Percentiles rank a stretch among this genome's conserved stretches.
Conservation (phyloP, 2,797 vertebrate species). For the Helostoma temminkii region DNA sequence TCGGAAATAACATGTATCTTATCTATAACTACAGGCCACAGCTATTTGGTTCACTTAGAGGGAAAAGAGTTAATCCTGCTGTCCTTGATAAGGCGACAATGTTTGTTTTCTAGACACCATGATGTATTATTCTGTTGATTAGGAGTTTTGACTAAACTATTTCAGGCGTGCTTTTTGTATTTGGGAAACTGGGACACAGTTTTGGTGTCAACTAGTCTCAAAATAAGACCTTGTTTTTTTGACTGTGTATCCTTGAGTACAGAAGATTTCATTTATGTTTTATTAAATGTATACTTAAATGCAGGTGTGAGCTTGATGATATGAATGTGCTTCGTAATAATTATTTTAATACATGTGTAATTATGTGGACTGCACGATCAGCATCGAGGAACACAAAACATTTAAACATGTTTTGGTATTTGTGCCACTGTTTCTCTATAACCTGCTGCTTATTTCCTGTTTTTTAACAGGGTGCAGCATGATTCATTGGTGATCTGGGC, state of each 20-base stretch:
- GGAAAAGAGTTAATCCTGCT: neutral
- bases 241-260: neutral
- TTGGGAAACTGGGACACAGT: neutral
- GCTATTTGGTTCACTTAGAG: neutral
- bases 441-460: constrained; percentile 16
- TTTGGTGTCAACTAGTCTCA: neutral
- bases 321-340: too few species aligned
- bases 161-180: neutral
- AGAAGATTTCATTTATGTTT: neutral
- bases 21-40: neutral
- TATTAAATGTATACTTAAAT: neutral
- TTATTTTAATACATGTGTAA: neutral
- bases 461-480: constrained; percentile 33
- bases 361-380: neutral
- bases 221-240: constrained; percentile 3
- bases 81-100: too few species aligned
- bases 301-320: neutral
- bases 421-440: constrained; percentile 3
- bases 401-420: neutral
- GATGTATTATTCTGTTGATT: neutral
- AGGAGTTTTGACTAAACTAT: neutral
- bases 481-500: constrained; percentile 65
- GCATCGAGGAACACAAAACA: neutral
- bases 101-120: too few species aligned
- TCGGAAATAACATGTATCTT: too few species aligned